Conservation (phyloP, 2,888 invertebrate genomes). For the Rhagonycha lutea region DNA sequence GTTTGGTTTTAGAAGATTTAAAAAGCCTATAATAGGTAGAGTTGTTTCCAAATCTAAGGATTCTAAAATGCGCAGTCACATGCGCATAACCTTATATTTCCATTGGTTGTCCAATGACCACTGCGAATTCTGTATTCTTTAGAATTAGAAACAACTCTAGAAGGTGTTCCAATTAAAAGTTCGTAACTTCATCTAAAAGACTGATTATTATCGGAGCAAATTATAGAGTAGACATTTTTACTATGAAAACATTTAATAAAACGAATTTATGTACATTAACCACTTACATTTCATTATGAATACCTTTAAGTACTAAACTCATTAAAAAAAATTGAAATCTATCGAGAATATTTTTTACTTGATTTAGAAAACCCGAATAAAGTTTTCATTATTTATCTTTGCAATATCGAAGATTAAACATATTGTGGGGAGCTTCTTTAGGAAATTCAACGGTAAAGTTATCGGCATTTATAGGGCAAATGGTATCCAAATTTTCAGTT, state of each 20-base stretch:
- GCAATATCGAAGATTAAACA: neutral
- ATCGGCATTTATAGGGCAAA: neutral
- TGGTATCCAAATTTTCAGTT: conserved; percentile 8
- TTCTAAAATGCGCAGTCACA: too few species aligned
- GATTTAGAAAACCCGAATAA: too few species aligned
- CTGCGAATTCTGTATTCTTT: too few species aligned
- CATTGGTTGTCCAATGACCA: too few species aligned
- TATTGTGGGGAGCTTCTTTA: conserved; percentile 35
- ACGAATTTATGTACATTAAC: neutral
- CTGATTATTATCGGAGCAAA: neutral
- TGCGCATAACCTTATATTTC: too few species aligned
- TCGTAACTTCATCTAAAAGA: neutral
- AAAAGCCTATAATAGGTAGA: neutral
- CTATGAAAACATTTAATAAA: neutral
- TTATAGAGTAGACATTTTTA: neutral
- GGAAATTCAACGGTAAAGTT: conserved; percentile 4
- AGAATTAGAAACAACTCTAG: neutral
- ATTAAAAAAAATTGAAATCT: neutral
- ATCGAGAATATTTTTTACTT: neutral
- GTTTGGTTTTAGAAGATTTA: neutral
- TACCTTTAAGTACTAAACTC: neutral
- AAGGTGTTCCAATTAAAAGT: neutral
- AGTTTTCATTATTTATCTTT: neutral
- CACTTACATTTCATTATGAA: neutral
- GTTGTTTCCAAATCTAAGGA: too few species aligned